Base-by-base conservation (phyloP, 2,797 vertebrate genomes). In the Hippoglossus hippoglossus region DNA sequence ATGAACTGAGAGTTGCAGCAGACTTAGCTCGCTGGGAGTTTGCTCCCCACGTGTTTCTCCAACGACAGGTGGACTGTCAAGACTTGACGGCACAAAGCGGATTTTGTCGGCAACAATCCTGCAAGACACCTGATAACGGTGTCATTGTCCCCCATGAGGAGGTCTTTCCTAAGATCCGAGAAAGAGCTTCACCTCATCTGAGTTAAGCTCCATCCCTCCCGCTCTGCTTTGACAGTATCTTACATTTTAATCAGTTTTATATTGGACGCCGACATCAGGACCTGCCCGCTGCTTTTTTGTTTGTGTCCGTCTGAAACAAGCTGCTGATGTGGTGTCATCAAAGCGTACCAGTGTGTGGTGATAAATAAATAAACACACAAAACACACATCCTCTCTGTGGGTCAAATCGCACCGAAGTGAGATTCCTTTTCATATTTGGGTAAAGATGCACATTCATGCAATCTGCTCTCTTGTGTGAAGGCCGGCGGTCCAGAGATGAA, bases 91-190 rank as follows among this genome's bases (percentile, higher is more conserved):
- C 68, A 82, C 69, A 77, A 85, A 87, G 55, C 70, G 79, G 84
- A 90, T 85, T 91, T 82, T 71, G 21, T 63, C 71, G 68, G 71
- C 68, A 75, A 70, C 76, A 64, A 78, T 81, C 87, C 79, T 90
- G 82, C 82, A 73, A 66, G 63, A 67, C 75, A 67, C 58, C 87
- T 82, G 89, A 92, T 90, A 90, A 89, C 65, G 1, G 76, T 79
- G 72, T 76, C 82, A 83, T 69, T 77, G 71, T 88, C 70, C 63
- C 80, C 51, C 24, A 36, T 34, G 41, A 89, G 73, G 65, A 85
- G 75, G 72, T 73, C 54, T 80, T 62, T 60, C 71, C 65, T 88
- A 73, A 80, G 68, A 83, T 85, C 66, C 61, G 56, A 73, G 74
- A 76, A 77, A 21, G 77, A 82, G 75, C 47, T 71, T 53, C 62